Base-by-base conservation (phyloP, 2,888 invertebrate genomes). In the Leptura quadrifasciata region DNA sequence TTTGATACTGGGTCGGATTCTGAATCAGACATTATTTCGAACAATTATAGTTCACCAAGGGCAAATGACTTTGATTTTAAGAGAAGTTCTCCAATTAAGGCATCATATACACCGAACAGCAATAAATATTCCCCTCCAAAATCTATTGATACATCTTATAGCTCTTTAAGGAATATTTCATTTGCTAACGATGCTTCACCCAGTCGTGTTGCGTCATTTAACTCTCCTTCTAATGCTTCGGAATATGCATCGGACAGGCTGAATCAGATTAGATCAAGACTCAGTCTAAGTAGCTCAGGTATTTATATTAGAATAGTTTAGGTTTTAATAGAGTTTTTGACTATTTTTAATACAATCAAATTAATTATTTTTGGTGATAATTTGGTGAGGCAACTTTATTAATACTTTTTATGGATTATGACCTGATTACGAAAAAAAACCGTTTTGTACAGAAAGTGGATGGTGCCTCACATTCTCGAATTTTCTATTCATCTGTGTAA, bases 1-100 rank as follows among this genome's bases (percentile, higher is more conserved):
- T 91, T 93, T 80, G 94, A 94, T 84, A 94, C 94, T 0, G 94
- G 94, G 8, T 94, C 94, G 0, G 94, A 94, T 85, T 94, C 94
- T 24, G 94, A 94, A 85, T 91, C 93, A 0, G 93, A 93, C 76
- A 82, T 88, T 67, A 87, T 85, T 15, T 91, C 91, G 12, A 80
- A 81, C 39, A 79, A 55, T 61, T 79, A 79, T 31, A 77, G 68
- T 10, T 35, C 64, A 15, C 54, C 75, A 18, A 76, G 69, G 18
- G 72, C 64, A n/a, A 63, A 77, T 61, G 72, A 79, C 60, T 75
- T 76, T n/a, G 79, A 81, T 52, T 76, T 74, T 57, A 76, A 75
- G 17, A 79, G 76, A 74, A 76, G 69, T 61, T 74, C 75, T 15
- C 47, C 57, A 90, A 55, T 90, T 89, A 81, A 88, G 86, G 79